Evolutionary conservation across 2,113 vertebrate species (phyloP), one percentile per base, ranked within the genome.

Genomic region (Heterotis niloticus): DNA sequence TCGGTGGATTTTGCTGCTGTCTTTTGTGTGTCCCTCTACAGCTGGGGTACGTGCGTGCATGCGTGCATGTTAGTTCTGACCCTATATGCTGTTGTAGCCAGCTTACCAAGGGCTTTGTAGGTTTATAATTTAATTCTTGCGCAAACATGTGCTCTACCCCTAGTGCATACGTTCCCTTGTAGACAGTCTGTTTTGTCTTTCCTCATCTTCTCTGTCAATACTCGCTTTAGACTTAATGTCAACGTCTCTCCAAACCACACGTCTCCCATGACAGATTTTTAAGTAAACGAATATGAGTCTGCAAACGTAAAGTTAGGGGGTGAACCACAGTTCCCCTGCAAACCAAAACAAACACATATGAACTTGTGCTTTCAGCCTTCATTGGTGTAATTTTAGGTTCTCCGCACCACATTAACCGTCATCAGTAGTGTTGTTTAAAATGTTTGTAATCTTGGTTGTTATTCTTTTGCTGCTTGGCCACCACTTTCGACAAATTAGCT

Each of bases 111-210:
- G 68, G 29, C 51, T 28, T 20, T 20, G n/a, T 44, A 34, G 68
- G 51, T 70, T 70, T 70, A 70, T 70, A 70, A 70, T 70, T 70
- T 44, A 44, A 70, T 70, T 70, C 44, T 70, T 34, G 51, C 20
- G 34, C 34, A 51, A 70, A 70, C 34, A 51, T 34, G 4, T 7
- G 34, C 34, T 44, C 34, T 44, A 44, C 34, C 34, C 34, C 34
- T 44, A 7, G 34, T 44, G 34, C 34, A 44, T 44, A 44, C 18
- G 34, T 70, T 69, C 34, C 51, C 44, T 10, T 11, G n/a, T 54
- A 72, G 44, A 52, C n/a, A 23, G 71, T 5, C 16, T 12, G 3
- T 10, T 73, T 73, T 24, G 10, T 26, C 10, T 56, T 56, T 56
- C 34, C 34, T 11, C 17, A n/a, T 69, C 51, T 44, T 44, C 51